These are phyloP conservation scores for Chironomus riparius DNA, from an alignment of 2,888 invertebrate species.

Conservation along the genomic window DNA sequence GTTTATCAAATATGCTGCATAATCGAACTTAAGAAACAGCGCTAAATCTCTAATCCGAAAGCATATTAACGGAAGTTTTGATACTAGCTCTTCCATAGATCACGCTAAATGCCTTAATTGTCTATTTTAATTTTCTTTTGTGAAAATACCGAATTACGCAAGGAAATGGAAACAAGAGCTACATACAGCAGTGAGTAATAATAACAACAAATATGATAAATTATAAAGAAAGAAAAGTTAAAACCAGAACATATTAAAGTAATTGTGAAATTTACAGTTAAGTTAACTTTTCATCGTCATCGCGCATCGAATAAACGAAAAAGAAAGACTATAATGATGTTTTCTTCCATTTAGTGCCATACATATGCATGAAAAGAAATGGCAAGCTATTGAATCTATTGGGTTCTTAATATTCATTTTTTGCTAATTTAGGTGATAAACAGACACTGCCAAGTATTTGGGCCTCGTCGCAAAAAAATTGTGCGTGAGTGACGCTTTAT, in stretches of 20 bases:
- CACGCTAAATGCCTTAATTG: no score
- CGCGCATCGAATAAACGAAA: neutral
- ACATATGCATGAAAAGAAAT: neutral
- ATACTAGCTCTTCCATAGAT: no score
- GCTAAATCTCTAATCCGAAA: no score
- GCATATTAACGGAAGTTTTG: no score
- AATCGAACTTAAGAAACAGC: no score
- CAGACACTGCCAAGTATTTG: neutral
- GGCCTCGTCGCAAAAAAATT: no score
- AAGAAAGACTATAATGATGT: neutral
- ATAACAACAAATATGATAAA: neutral
- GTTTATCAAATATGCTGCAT: no score
- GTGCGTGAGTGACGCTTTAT: no score
- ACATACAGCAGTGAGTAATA: neutral
- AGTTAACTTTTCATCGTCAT: neutral
- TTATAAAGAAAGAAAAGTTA: neutral
- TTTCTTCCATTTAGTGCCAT: neutral
- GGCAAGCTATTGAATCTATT: neutral
- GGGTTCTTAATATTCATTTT: neutral
- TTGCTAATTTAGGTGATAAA: neutral
- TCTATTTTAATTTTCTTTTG: no score
- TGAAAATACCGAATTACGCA: neutral
- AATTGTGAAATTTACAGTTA: conserved; percentile 19
- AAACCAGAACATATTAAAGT: conserved; percentile 11
- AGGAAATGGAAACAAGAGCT: neutral